Evolutionary conservation across 2,113 vertebrate species (phyloP), one percentile per base, ranked within the genome.

Genomic region (Lampris megalopsis): DNA sequence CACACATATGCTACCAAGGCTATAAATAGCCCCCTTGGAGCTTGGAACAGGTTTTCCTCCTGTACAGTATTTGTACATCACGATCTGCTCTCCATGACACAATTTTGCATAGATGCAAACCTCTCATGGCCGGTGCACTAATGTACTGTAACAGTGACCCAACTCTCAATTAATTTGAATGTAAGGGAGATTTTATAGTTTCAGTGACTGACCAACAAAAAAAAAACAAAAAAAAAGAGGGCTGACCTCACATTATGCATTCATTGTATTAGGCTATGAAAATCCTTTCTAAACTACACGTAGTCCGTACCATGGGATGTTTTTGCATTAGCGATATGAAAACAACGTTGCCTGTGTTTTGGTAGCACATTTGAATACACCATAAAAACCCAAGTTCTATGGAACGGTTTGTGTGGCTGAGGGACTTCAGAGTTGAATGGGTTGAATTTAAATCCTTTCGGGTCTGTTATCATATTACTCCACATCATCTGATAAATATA

Each of bases 1-100:
- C 24, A 77, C 62, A 85, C 85, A 86, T 94, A 95, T 91, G 90
- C 93, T 92, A 93, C 82, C 79, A 88, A 60, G 86, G 91, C 94
- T 97, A 97, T 96, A 98, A 97, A 98, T 98, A 98, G 94, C 87
- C 54, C 68, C 82, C 82, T 24, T 73, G 57, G 83, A 90, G 89
- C 70, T 9, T 66, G 85, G 76, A 95, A 88, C 92, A 93, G 93
- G 87, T 94, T 91, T 73, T 11, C 63, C 89, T 92, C 88, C 80
- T 84, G 88, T 95, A 95, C 94, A 94, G 94, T 95, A 94, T 94
- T 91, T 95, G 87, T 93, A 24, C 24, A 24, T 24, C 24, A 94
- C 93, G 88, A 87, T 92, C 84, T 91, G 72, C 90, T 73, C 67
- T 89, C 83, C 71, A 83, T 86, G 72, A 86, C 81, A 91, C 85